Percentiles rank a stretch among this genome's conserved stretches.
These are phyloP conservation scores for Rhinichthys klamathensis DNA, from an alignment of 2,113 vertebrate genomes.

Conservation along the genomic window DNA sequence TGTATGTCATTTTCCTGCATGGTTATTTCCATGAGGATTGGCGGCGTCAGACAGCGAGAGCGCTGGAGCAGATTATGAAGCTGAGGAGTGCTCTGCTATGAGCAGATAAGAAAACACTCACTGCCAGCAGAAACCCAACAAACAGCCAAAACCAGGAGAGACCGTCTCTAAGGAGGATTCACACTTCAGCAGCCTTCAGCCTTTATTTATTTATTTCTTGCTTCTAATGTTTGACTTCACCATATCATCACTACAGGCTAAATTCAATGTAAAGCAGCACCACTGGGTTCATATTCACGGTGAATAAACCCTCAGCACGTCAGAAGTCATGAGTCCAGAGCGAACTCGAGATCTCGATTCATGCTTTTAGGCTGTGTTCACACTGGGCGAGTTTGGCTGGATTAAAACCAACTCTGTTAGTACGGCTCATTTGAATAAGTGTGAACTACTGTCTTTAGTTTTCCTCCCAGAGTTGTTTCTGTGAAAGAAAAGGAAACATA, in stretches of 20 bases:
- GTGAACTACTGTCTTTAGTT: too few species aligned
- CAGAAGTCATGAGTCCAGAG: background rate
- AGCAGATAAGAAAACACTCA: conserved; percentile 77
- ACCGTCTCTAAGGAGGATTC: conserved; percentile 30
- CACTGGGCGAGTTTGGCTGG: too few species aligned
- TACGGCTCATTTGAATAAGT: too few species aligned
- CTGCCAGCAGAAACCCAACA: conserved; percentile 80
- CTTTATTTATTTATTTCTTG: conserved; percentile 42
- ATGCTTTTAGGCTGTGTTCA: background rate
- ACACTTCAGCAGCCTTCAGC: conserved; percentile 32
- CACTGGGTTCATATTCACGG: background rate
- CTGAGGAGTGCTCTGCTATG: conserved; percentile 75
- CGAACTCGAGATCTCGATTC: background rate
- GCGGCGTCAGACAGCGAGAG: conserved; percentile 69
- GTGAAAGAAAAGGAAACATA: too few species aligned
- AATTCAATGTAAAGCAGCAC: conserved; percentile 4
- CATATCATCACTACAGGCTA: conserved; percentile 9
- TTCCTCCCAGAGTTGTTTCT: too few species aligned
- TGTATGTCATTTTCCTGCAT: conserved; percentile 46
- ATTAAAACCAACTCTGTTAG: too few species aligned
- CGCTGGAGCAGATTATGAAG: conserved; percentile 78
- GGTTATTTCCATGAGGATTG: conserved; percentile 75
- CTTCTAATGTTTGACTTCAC: conserved; percentile 9
- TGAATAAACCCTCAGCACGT: background rate
- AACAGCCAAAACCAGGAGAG: conserved; percentile 62